phyloP scores from a whole-genome alignment of 53 echinoderm and acorn worm species.

The Zoroaster sp. region DNA sequence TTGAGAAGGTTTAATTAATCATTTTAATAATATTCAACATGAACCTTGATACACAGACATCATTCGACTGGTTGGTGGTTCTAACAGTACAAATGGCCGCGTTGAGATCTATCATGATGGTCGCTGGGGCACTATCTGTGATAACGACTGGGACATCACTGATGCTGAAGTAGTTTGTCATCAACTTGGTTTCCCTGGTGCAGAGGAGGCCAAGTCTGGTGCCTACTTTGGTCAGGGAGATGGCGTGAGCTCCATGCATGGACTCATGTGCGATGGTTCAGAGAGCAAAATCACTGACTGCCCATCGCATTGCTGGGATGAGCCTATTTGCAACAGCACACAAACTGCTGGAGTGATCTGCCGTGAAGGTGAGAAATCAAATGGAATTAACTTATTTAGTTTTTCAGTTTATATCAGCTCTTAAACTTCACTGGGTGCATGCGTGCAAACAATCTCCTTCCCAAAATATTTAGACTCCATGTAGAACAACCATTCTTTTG shows the following conservation, averaged over 20 bases:
- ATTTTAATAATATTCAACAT: too few relatives aligned
- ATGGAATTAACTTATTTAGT: too few relatives aligned
- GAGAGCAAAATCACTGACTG: constrained; percentile 38
- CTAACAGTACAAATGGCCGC: constrained; percentile 7
- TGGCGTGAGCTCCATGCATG: constrained; percentile 6
- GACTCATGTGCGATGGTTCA: constrained; percentile 1
- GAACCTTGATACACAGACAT: not conserved
- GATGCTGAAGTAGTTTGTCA: constrained; percentile 17
- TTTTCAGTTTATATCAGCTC: too few relatives aligned
- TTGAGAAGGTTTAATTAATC: too few relatives aligned
- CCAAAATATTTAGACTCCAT: too few relatives aligned
- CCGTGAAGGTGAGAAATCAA: not conserved
- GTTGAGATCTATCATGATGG: constrained; percentile 27
- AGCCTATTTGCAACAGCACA: constrained; percentile 16
- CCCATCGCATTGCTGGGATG: constrained; percentile 24
- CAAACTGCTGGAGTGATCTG: constrained; percentile 48
- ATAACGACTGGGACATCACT: constrained; percentile 36
- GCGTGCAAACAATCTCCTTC: too few relatives aligned
- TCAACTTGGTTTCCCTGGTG: constrained; percentile 14
- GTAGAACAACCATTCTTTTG: too few relatives aligned
- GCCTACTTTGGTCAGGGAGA: constrained; percentile 37
- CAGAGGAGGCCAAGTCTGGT: not conserved
- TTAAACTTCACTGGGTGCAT: too few relatives aligned
- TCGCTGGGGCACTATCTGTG: constrained; percentile 29
- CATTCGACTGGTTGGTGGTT: constrained; percentile 22